Evolutionary conservation across 2,113 vertebrate genomes (phyloP).

Genomic region (Paralichthys olivaceus): DNA sequence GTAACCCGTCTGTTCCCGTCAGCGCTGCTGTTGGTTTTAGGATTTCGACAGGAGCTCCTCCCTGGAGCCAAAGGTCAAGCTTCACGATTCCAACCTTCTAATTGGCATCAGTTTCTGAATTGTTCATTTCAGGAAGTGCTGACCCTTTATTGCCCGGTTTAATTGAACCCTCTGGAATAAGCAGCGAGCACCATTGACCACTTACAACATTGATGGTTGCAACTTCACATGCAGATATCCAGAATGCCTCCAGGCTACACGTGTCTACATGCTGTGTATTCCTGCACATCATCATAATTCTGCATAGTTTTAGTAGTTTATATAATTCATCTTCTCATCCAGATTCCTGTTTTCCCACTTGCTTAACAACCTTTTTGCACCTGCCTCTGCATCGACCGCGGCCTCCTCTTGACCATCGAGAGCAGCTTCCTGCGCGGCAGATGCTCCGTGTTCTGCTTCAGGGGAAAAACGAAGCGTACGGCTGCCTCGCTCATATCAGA

Average conservation of each 20-base stretch:
- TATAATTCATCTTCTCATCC: too few species aligned
- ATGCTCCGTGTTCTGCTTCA: slow-evolving; percentile 41
- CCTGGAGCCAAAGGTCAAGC: slow-evolving; percentile 38
- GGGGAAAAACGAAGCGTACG: slow-evolving; percentile 41
- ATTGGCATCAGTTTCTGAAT: slow-evolving; percentile 31
- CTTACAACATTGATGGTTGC: too few species aligned
- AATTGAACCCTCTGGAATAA: slow-evolving; percentile 19
- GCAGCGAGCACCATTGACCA: background rate
- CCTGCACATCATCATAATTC: too few species aligned
- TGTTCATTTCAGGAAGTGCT: slow-evolving; percentile 18
- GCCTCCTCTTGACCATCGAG: slow-evolving; percentile 10
- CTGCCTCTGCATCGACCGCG: slow-evolving; percentile 6
- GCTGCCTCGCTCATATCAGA: slow-evolving; percentile 45
- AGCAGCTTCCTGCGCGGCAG: slow-evolving; percentile 33
- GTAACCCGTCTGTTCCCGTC: background rate
- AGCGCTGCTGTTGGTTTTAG: background rate
- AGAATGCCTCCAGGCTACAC: slow-evolving; percentile 20
- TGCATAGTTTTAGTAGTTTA: too few species aligned
- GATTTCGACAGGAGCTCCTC: slow-evolving; percentile 2
- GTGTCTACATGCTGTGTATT: background rate
- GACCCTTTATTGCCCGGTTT: background rate
- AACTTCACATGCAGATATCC: slow-evolving; percentile 26
- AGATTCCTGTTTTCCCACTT: background rate
- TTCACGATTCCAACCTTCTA: slow-evolving; percentile 19
- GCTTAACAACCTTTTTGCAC: slow-evolving; percentile 34